Conservation (phyloP, 1,140 invertebrate genomes). For the Muscidifurax raptorellus region DNA sequence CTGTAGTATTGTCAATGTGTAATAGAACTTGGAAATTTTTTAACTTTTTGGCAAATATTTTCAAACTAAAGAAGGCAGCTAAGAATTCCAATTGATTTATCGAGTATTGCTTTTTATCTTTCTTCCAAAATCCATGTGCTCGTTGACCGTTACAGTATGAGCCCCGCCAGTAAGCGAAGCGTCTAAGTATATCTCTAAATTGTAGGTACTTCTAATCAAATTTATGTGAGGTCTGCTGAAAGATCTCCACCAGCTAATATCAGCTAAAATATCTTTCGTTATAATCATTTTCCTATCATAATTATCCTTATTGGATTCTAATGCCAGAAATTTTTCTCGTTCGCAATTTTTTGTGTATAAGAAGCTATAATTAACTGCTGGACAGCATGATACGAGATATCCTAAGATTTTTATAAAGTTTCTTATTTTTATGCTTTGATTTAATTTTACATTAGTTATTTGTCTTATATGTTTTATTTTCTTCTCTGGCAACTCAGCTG, state of each 20-base stretch:
- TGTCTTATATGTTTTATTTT: slow-evolving; percentile 29
- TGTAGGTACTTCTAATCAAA: neutral
- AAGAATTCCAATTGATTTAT: slow-evolving; percentile 53
- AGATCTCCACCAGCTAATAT: slow-evolving; percentile 9
- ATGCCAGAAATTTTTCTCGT: slow-evolving; percentile 26
- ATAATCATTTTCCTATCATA: slow-evolving; percentile 5
- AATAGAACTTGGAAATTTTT: slow-evolving; percentile 13
- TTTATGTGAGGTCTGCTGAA: neutral
- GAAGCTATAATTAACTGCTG: slow-evolving; percentile 34
- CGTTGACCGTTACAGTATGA: neutral
- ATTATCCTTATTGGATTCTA: neutral
- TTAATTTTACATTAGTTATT: slow-evolving; percentile 23
- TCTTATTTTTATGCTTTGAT: slow-evolving; percentile 6
- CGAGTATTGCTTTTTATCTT: neutral
- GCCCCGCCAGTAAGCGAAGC: neutral
- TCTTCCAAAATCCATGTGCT: slow-evolving; percentile 46
- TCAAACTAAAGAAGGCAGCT: slow-evolving; percentile 37
- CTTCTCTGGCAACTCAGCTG: neutral
- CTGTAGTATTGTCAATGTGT: slow-evolving; percentile 37
- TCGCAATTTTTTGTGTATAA: slow-evolving; percentile 29
- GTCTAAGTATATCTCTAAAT: neutral
- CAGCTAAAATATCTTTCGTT: neutral
- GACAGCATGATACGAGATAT: slow-evolving; percentile 39
- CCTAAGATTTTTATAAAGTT: slow-evolving; percentile 41
- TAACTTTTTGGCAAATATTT: neutral